Evolutionary conservation across 92 coral and sea anemone genomes (phyloP).

Genomic region (Siderastrea radians): DNA sequence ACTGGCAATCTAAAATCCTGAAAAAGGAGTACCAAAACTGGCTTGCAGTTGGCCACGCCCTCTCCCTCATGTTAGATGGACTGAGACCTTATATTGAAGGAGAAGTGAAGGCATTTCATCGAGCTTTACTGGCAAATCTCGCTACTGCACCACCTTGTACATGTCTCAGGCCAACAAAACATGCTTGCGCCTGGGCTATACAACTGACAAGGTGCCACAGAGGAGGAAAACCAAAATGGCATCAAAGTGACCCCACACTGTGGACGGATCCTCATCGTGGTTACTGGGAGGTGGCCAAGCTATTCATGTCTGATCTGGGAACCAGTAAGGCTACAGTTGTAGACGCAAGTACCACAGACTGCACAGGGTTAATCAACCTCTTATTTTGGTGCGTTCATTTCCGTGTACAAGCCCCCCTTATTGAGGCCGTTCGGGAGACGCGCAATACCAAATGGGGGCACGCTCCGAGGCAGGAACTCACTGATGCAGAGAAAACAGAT

Average conservation of each 20-base stretch:
- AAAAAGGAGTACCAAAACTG: slow-evolving; percentile 73
- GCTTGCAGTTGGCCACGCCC: slow-evolving; percentile 73
- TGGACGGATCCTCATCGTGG: slow-evolving; percentile 82
- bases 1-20: too few relatives aligned
- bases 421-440: slow-evolving; percentile 62
- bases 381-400: slow-evolving; percentile 22
- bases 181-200: slow-evolving; percentile 76
- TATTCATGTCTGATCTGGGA: slow-evolving; percentile 84
- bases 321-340: slow-evolving; percentile 28
- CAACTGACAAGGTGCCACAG: slow-evolving; percentile 48
- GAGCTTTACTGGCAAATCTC: too few relatives aligned
- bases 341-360: slow-evolving; percentile 72
- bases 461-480: slow-evolving; percentile 24
- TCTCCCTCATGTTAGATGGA: slow-evolving; percentile 36
- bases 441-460: too few relatives aligned
- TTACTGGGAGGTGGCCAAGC: slow-evolving; percentile 18
- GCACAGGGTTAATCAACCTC: too few relatives aligned
- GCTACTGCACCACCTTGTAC: too few relatives aligned
- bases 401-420: slow-evolving; percentile 24
- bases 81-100: slow-evolving; percentile 63
- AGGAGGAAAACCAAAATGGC: slow-evolving; percentile 41
- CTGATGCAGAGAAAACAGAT: slow-evolving; percentile 47
- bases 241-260: slow-evolving; percentile 72
- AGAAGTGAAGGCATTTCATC: not conserved
- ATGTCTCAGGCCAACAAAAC: too few relatives aligned